Conservation (phyloP, 2,797 vertebrate species). For the Cyclopterus lumpus region DNA sequence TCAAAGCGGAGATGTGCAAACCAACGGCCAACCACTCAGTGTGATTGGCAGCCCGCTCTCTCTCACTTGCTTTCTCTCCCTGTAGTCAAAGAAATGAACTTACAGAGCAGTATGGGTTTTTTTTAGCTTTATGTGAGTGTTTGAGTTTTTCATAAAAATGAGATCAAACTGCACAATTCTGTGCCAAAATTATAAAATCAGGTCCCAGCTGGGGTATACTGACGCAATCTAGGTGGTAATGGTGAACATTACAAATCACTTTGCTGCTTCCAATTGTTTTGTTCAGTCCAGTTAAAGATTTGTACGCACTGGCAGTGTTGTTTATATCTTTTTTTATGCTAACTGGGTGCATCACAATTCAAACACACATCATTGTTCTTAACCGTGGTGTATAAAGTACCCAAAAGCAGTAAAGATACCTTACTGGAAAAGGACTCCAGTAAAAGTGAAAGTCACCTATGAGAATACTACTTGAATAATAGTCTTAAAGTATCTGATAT, state of each 20-base stretch:
- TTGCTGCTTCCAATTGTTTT: not conserved
- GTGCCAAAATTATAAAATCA: not conserved
- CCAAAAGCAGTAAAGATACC: no score
- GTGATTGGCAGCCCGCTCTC: slow-evolving; percentile 72
- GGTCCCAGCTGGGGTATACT: not conserved
- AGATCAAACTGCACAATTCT: slow-evolving; percentile 5
- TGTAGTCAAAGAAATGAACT: slow-evolving; percentile 53
- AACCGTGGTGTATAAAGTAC: no score
- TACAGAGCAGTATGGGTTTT: slow-evolving; percentile 40
- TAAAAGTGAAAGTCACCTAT: no score
- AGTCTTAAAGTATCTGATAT: no score
- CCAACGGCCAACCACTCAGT: slow-evolving; percentile 74
- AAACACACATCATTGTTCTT: not conserved
- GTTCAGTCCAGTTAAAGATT: not conserved
- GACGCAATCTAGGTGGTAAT: not conserved
- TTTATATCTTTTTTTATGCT: not conserved
- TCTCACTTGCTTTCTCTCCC: slow-evolving; percentile 32
- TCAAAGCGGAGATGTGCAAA: slow-evolving; percentile 84
- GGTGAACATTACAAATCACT: not conserved
- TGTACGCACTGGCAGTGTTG: not conserved
- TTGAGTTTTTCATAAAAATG: slow-evolving; percentile 16
- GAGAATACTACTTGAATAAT: no score
- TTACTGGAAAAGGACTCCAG: no score
- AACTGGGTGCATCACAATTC: not conserved
- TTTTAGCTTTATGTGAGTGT: not conserved